Evolutionary conservation across 2,797 vertebrate species (phyloP), one percentile per base, ranked within the genome.

Genomic region (Chanos chanos): DNA sequence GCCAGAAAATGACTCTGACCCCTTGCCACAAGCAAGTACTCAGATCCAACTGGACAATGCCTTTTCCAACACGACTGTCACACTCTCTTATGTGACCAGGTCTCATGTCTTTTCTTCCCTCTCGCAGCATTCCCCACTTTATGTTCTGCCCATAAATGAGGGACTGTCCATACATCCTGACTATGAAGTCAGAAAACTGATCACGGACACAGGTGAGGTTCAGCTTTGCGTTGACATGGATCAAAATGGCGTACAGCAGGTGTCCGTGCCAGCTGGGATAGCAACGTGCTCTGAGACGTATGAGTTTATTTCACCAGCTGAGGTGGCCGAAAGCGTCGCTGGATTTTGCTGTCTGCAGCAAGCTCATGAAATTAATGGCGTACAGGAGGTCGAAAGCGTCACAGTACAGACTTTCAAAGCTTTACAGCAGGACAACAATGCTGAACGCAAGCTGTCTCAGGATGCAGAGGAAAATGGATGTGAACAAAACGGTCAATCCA

Each of bases 31-130:
- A 22, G 56, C 85, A 7, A 80, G 66, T 54, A 87, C 84, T 54
- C 84, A 79, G 25, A 72, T 87, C 73, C 86, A 88, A 61, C 84
- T 86, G 15, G 85, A 90, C 62, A 65, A 86, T 60, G 83, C 86
- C 66, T 88, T 91, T 74, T 89, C 89, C 28, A 87, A 83, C 82
- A 89, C 88, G 39, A 89, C 89, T n/a, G 88, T 90, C 72, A 90
- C 89, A 7, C 82, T 92, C 12, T 92, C 89, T 12, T 91, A 92
- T 47, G 83, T 90, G 76, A 92, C 85, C 85, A 76, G 86, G 75
- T 89, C 90, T 78, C 86, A 70, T 24, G 78, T 90, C 57, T 88
- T 87, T 67, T 67, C 88, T 58, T 18, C 75, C 7, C 52, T 82
- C 21, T 77, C 85, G 15, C 78, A 59, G 13, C 80, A 72, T 61